phyloP scores from a whole-genome alignment of 2,888 invertebrate species.

The Xanthia icteritia region DNA sequence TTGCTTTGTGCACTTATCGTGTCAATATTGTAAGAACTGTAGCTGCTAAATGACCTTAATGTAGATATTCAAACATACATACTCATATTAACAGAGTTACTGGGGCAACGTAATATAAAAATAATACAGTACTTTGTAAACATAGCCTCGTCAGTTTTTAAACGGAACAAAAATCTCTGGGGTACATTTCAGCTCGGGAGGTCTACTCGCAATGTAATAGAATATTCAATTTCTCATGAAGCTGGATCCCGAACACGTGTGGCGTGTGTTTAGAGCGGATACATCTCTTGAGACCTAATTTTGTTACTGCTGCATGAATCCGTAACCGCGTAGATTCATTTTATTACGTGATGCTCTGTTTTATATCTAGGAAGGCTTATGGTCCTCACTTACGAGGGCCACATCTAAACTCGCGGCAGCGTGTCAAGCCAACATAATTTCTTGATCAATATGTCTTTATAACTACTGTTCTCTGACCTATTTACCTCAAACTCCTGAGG shows the following conservation, averaged over 20 bases:
- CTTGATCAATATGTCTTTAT: neutral
- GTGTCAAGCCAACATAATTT: too few species aligned
- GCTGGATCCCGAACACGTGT: slow-evolving; percentile 16
- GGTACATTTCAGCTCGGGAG: slow-evolving; percentile 24
- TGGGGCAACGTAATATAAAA: slow-evolving; percentile 20
- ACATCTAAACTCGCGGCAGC: too few species aligned
- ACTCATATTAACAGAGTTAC: neutral
- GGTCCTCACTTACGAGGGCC: neutral
- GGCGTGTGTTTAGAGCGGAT: slow-evolving; percentile 17
- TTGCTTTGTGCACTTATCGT: slow-evolving; percentile 61
- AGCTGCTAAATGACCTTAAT: slow-evolving; percentile 60
- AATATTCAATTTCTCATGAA: slow-evolving; percentile 48
- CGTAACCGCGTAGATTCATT: neutral
- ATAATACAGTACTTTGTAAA: slow-evolving; percentile 16
- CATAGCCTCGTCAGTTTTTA: slow-evolving; percentile 7
- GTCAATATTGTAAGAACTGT: slow-evolving; percentile 65
- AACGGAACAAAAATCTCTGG: slow-evolving; percentile 20
- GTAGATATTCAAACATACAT: slow-evolving; percentile 31
- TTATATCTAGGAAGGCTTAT: neutral
- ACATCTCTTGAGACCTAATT: slow-evolving; percentile 35
- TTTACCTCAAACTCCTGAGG: neutral
- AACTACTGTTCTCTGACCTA: neutral
- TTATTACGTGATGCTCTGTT: slow-evolving; percentile 12
- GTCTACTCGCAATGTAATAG: slow-evolving; percentile 24
- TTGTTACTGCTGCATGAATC: slow-evolving; percentile 14